Evolutionary conservation across 2,888 invertebrate species (phyloP), one percentile per base, ranked within the genome.

Genomic region (Teleogryllus oceanicus): DNA sequence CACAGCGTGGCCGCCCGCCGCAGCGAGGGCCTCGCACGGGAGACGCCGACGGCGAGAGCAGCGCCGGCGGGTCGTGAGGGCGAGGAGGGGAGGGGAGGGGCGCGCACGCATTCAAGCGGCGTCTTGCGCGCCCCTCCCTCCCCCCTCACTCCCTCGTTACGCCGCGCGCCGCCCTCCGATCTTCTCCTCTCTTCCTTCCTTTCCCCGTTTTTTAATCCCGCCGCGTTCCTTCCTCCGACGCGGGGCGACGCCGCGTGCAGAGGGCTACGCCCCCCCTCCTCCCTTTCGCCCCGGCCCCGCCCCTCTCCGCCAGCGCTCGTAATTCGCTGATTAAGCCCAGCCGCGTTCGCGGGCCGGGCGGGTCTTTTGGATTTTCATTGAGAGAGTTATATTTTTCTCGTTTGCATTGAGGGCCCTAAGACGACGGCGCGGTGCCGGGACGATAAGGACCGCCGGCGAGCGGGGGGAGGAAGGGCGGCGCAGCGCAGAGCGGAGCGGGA

Each of bases 321-420:
- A 62, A 62, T 62, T 62, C 62, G 16, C 16, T 16, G 62, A 62
- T 62, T 62, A 62, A 62, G 62, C 62, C 62, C 62, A 62, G 62
- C 62, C 62, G 62, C 62, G 62, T n/a, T 62, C 62, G n/a, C 62
- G 62, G n/a, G 16, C 62, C 16, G 62, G 62, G 62, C 62, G 62
- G n/a, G 16, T 62, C 62, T 13, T n/a, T 62, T 62, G 62, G 62
- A 62, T 62, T 62, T 62, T 62, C 62, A 62, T 62, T 62, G 62
- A 62, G 62, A 62, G 62, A 62, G 62, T 18, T 62, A 62, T 62
- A 62, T 62, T 62, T 62, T 62, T 62, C 62, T 62, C 62, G 62
- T 62, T 62, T 62, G 62, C 62, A 62, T 62, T 62, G 62, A 62
- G 62, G n/a, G 62, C 62, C 62, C 62, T n/a, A 16, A 62, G 62